Evolutionary conservation across 1,140 invertebrate genomes (phyloP), one percentile per base, ranked within the genome.

Genomic region (Goniozus legneri): DNA sequence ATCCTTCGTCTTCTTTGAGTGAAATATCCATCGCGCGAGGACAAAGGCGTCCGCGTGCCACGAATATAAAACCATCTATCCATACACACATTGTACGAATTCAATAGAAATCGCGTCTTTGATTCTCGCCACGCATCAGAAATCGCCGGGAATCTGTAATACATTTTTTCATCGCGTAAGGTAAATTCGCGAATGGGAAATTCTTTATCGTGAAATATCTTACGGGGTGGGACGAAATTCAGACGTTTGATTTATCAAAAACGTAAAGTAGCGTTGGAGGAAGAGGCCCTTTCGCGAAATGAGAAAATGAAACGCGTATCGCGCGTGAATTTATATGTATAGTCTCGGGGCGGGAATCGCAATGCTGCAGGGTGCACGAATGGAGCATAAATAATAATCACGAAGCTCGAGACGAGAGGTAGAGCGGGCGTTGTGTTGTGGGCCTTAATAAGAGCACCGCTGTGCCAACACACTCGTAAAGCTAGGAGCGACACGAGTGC

Each of bases 321-420:
- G 14, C 36, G 30, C 22, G 13, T 32, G 18, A 18, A 47, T 13
- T 52, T 30, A 46, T 24, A 21, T 32, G 22, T 31, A 14, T 8
- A n/a, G n/a, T 15, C 43, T 20, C 21, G 3, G 16, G 20, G n/a
- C n/a, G n/a, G n/a, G n/a, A n/a, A n/a, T n/a, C n/a, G n/a, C n/a
- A n/a, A n/a, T n/a, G n/a, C n/a, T n/a, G n/a, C n/a, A n/a, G 33
- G 32, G 19, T 38, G 44, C 18, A 15, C 34, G 15, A 21, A n/a
- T 13, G 43, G 31, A 15, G 27, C 42, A 54, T 58, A 58, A 58
- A 58, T 58, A 58, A 58, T 58, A 58, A 58, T 58, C 50, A 41
- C 40, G 15, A 50, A 34, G 40, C 31, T 33, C 18, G 21, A 52
- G 33, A 44, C 19, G 31, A 49, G 36, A 19, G 54, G 13, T 22